phyloP scores from a whole-genome alignment of 2,888 invertebrate species.

The Metopia argyrocephala region DNA sequence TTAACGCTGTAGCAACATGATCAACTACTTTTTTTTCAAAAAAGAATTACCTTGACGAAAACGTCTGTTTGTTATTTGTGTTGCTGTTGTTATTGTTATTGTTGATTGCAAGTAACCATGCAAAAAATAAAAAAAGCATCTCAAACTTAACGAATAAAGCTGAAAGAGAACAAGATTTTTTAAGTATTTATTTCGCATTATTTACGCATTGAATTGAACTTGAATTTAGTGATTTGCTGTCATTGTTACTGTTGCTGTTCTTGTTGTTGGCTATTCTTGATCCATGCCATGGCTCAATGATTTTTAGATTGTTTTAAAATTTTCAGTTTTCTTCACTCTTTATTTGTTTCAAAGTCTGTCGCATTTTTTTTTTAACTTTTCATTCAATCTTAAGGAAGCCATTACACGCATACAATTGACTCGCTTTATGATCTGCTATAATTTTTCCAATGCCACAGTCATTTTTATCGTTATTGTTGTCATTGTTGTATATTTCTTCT shows the following conservation, averaged over 20 bases:
- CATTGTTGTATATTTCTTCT: background rate
- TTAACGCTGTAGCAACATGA: slow-evolving; percentile 23
- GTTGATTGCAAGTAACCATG: background rate
- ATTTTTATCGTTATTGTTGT: background rate
- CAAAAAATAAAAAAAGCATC: slow-evolving; percentile 21
- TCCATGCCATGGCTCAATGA: slow-evolving; percentile 61
- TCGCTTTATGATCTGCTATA: slow-evolving; percentile 62
- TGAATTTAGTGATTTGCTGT: slow-evolving; percentile 59
- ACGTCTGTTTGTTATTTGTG: too few species aligned
- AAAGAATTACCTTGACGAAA: slow-evolving; percentile 39
- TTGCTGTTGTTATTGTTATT: background rate
- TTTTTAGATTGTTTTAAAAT: slow-evolving; percentile 35
- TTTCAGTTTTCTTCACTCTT: background rate
- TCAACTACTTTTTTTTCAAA: slow-evolving; percentile 28
- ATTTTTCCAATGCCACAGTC: slow-evolving; percentile 55
- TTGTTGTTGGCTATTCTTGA: slow-evolving; percentile 47
- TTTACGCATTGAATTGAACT: slow-evolving; percentile 62
- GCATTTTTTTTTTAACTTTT: background rate
- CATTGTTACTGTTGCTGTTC: slow-evolving; percentile 23
- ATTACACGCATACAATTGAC: slow-evolving; percentile 65
- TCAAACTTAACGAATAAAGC: background rate
- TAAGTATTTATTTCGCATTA: slow-evolving; percentile 61
- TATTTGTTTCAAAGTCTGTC: background rate
- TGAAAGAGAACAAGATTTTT: slow-evolving; percentile 46
- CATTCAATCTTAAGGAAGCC: slow-evolving; percentile 61